Conservation (phyloP, 2,797 vertebrate genomes). For the Novumbra hubbsi region DNA sequence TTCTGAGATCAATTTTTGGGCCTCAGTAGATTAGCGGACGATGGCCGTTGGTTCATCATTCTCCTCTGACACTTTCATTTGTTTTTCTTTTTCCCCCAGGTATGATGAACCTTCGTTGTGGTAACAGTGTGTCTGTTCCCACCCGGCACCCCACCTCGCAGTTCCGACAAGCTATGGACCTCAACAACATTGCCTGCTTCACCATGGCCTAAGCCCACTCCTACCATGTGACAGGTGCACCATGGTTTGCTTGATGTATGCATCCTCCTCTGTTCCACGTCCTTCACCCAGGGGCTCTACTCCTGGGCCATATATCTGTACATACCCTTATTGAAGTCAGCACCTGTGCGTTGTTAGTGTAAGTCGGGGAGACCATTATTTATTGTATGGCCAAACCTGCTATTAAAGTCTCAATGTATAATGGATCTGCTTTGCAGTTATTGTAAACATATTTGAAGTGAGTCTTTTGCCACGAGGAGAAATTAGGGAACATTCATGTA, state of each 20-base stretch:
- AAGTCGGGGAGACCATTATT: conserved; percentile 57
- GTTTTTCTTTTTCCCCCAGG: conserved; percentile 67
- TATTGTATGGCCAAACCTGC: conserved; percentile 68
- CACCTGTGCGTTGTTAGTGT: conserved; percentile 76
- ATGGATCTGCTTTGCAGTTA: conserved; percentile 39
- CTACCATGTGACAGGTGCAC: conserved; percentile 22
- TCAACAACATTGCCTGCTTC: conserved; percentile 21
- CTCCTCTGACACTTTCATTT: neutral
- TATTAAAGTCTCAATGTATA: conserved; percentile 75
- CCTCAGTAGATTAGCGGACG: neutral
- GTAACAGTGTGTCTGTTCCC: conserved; percentile 71
- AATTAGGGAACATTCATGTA: neutral
- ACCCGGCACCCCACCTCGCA: conserved; percentile 54
- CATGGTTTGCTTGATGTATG: conserved; percentile 67
- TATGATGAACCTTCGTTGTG: conserved; percentile 89
- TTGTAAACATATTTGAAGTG: conserved; percentile 17
- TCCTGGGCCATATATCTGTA: conserved; percentile 69
- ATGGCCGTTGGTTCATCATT: neutral
- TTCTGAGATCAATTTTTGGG: neutral
- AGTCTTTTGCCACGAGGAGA: neutral
- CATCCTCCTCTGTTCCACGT: conserved; percentile 56
- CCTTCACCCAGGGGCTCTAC: conserved; percentile 45
- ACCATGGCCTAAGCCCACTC: neutral
- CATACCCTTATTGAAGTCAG: conserved; percentile 67
- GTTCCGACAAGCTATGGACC: conserved; percentile 39